Evolutionary conservation across 1,140 invertebrate genomes (phyloP), one percentile per base, ranked within the genome.

Genomic region (Drosophila mojavensis): DNA sequence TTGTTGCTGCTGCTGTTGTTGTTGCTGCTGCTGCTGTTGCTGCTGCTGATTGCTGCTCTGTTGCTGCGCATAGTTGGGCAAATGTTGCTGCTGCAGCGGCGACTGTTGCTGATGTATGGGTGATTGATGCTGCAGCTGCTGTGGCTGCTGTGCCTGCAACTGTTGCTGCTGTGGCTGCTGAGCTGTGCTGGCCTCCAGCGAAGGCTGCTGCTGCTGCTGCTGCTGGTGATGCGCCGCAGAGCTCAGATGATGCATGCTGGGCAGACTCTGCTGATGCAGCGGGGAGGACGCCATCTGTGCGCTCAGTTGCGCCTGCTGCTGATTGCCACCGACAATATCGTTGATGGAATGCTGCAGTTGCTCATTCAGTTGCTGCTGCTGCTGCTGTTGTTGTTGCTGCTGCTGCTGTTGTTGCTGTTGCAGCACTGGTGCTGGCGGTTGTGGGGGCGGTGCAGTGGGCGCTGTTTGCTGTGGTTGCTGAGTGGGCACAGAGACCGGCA

Each of bases 321-420:
- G 81, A 79, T 76, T 82, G 48, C 78, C 72, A n/a, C 91, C 88
- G 10, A 91, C 91, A 71, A 91, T 91, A 68, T 91, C 91, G 58
- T 91, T 91, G 70, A 91, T 91, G 81, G 91, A 91, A 85, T 92
- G 91, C 78, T 92, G 91, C 75, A 92, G 66, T 62, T 92, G 91
- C 56, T 92, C 91, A 30, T 83, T 90, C 10, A 92, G 71, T 41
- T 91, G 85, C 13, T 91, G 83, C n/a, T 91, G 91, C 4, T 86
- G 77, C 17, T 81, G 78, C 1, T 86, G 81, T 5, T 91, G 84
- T 5, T 84, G 89, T 79, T 88, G 51, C 62, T 60, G 78, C 11
- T 71, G 77, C 9, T 78, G 71, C 2, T 78, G 76, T 1, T 74
- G 65, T 10, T 78, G 73, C 7, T 76, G 47, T 10, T 63, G 58